Conservation (phyloP, 2,797 vertebrate species). For the Synanceia verrucosa region DNA sequence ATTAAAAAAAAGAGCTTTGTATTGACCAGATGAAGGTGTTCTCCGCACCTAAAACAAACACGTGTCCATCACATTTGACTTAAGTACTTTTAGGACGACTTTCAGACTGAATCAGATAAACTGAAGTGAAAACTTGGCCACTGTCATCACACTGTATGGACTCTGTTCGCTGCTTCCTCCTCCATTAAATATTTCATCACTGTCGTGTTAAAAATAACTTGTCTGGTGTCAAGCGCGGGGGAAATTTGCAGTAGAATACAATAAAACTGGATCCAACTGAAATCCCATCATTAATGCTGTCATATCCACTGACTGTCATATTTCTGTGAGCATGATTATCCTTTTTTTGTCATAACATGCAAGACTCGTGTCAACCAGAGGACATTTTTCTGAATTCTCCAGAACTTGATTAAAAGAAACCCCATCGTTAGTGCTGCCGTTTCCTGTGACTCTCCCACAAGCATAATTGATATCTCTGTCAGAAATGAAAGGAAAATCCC, state of each 20-base stretch:
- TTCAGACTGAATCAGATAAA: neutral
- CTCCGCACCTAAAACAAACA: neutral
- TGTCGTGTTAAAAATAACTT: conserved; percentile 24
- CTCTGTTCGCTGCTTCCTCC: neutral
- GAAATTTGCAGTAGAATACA: conserved; percentile 1
- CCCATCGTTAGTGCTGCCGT: neutral
- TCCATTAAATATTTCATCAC: conserved; percentile 37
- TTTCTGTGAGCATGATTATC: neutral
- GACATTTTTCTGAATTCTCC: neutral
- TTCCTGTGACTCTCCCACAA: neutral
- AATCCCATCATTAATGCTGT: conserved; percentile 9
- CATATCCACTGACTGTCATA: conserved; percentile 1
- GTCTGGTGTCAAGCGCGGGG: neutral
- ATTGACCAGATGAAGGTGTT: neutral
- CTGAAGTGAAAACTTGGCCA: neutral
- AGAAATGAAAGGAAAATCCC: neutral
- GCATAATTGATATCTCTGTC: neutral
- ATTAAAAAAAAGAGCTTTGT: neutral
- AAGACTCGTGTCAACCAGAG: neutral
- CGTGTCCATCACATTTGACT: neutral
- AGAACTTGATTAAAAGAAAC: conserved; percentile 3
- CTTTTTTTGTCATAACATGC: conserved; percentile 4
- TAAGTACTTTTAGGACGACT: neutral
- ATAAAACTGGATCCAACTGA: conserved; percentile 6
- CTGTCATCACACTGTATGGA: neutral